Evolutionary conservation across 1,140 invertebrate species (phyloP).

Genomic region (Neodiprion virginianus): DNA sequence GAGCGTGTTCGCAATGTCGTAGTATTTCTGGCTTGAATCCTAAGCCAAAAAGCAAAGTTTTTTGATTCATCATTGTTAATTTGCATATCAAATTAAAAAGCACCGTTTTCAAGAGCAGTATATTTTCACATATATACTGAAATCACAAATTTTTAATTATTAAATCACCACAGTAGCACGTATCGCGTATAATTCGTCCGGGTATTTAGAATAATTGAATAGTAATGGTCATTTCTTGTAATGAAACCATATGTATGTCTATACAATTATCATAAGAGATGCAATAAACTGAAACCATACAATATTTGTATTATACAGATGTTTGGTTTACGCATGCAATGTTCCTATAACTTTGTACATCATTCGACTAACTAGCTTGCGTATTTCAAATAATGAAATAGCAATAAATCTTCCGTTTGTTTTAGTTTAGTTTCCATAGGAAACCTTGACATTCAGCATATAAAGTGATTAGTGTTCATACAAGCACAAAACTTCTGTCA

Average conservation of each 20-base stretch:
- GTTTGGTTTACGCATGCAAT: not conserved
- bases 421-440: not conserved
- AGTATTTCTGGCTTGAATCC: conserved; percentile 59
- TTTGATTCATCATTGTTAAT: not conserved
- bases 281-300: no score
- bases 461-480: not conserved
- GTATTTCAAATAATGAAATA: no score
- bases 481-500: no score
- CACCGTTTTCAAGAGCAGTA: no score
- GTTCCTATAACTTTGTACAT: no score
- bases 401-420: not conserved
- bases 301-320: not conserved
- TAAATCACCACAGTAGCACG: not conserved
- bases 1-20: conserved; percentile 52
- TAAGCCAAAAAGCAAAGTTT: conserved; percentile 35
- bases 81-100: no score
- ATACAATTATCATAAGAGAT: no score
- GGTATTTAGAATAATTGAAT: not conserved
- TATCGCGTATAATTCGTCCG: not conserved
- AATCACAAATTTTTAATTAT: not conserved
- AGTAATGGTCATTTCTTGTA: not conserved
- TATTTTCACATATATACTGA: not conserved
- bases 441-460: not conserved
- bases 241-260: no score
- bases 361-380: no score